These are phyloP conservation scores for Sebastes steindachneri DNA, from an alignment of 2,797 vertebrate species.

Conservation along the genomic window DNA sequence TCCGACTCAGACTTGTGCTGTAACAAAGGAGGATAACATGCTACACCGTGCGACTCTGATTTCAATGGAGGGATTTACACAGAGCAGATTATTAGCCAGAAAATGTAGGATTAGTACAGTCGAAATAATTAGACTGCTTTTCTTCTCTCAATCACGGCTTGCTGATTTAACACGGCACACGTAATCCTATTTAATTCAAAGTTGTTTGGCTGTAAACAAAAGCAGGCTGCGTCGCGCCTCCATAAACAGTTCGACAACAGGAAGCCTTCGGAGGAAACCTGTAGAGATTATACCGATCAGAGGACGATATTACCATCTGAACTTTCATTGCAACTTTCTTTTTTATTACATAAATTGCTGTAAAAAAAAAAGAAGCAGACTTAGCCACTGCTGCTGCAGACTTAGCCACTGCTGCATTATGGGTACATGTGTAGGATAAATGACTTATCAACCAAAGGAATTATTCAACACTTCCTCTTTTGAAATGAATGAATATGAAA, in stretches of 20 bases:
- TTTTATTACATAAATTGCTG: neutral
- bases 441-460: neutral
- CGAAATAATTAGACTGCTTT: constrained; percentile 23
- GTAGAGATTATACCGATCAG: neutral
- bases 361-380: neutral
- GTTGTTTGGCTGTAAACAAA: constrained; percentile 17
- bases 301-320: neutral
- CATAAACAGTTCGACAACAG: neutral
- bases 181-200: constrained; percentile 35
- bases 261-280: neutral
- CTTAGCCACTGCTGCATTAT: neutral
- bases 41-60: neutral
- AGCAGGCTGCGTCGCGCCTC: neutral
- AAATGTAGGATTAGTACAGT: constrained; percentile 34
- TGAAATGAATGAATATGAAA: neutral
- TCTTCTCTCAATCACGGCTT: constrained; percentile 1
- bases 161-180: constrained; percentile 25
- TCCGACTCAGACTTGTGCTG: neutral
- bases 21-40: neutral
- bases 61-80: constrained; percentile 5
- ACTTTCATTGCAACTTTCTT: neutral
- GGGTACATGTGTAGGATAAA: neutral
- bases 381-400: neutral
- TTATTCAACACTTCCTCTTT: neutral
- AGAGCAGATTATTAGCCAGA: constrained; percentile 12